Percentiles rank a stretch among this genome's conserved stretches.
These are phyloP conservation scores for Microtus obscurus DNA, from an alignment of 2,797 vertebrate species.

Conservation along the genomic window DNA sequence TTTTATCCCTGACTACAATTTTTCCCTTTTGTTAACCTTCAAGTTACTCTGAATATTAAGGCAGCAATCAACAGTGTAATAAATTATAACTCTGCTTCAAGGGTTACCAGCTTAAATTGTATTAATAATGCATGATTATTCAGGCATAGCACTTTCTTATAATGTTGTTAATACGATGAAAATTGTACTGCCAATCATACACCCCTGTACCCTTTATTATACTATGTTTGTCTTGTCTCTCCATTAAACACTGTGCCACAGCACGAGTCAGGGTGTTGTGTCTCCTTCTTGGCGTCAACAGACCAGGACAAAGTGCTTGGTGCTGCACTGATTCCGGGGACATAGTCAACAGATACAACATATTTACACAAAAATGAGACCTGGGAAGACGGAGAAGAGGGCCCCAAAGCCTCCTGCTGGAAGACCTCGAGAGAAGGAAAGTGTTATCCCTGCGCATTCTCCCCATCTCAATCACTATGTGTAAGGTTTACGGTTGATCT, in stretches of 20 bases:
- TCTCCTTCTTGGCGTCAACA: neutral
- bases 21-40: slow-evolving; percentile 10
- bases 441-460: neutral
- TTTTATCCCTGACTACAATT: neutral
- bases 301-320: neutral
- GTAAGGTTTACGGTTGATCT: neutral
- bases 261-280: neutral
- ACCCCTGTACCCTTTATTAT: neutral
- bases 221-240: neutral
- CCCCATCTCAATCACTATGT: neutral
- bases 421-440: slow-evolving; percentile 22
- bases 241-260: neutral
- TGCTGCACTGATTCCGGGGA: neutral
- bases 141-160: slow-evolving; percentile 20
- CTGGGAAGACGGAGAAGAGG: neutral
- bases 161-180: slow-evolving; percentile 26
- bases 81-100: slow-evolving; percentile 45
- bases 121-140: slow-evolving; percentile 47
- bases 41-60: slow-evolving; percentile 31
- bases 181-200: neutral
- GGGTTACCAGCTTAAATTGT: slow-evolving; percentile 34
- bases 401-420: neutral
- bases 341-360: neutral
- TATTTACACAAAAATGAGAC: neutral
- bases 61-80: slow-evolving; percentile 36